Evolutionary conservation across 1,140 invertebrate species (phyloP).

Genomic region (Hypsibius dujardini): DNA sequence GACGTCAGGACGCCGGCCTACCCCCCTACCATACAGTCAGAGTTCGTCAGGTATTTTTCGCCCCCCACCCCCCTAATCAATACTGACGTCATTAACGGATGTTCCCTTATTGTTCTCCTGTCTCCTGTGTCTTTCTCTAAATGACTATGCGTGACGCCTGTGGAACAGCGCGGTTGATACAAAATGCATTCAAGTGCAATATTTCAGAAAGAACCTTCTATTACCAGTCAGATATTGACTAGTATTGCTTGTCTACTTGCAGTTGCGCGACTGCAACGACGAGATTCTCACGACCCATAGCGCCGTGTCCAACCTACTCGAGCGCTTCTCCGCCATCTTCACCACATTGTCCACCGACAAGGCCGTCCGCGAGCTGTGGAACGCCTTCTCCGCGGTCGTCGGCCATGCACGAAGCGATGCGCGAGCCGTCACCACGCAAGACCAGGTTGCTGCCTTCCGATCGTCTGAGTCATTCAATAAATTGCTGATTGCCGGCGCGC

Average conservation of each 20-base stretch:
- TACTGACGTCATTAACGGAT: no score
- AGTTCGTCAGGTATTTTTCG: no score
- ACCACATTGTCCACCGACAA: background rate
- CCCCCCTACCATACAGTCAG: no score
- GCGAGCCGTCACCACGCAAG: background rate
- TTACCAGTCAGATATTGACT: background rate
- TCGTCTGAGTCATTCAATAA: background rate
- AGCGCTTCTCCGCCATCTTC: background rate
- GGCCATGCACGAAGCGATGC: background rate
- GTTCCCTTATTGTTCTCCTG: no score
- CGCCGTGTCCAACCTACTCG: background rate
- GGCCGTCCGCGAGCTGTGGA: background rate
- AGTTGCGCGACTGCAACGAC: conserved; percentile 8
- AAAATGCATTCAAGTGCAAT: no score
- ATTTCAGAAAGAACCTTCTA: no score
- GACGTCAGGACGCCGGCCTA: no score
- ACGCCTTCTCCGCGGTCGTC: background rate
- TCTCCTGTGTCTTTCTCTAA: no score
- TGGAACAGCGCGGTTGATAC: no score
- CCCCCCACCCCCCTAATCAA: no score
- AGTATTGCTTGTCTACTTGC: background rate
- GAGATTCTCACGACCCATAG: background rate
- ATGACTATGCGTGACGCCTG: no score
- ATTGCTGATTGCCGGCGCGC: background rate
- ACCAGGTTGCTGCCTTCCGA: background rate